phyloP scores from a whole-genome alignment of 2,888 invertebrate genomes.

The Pyrgus malvae region DNA sequence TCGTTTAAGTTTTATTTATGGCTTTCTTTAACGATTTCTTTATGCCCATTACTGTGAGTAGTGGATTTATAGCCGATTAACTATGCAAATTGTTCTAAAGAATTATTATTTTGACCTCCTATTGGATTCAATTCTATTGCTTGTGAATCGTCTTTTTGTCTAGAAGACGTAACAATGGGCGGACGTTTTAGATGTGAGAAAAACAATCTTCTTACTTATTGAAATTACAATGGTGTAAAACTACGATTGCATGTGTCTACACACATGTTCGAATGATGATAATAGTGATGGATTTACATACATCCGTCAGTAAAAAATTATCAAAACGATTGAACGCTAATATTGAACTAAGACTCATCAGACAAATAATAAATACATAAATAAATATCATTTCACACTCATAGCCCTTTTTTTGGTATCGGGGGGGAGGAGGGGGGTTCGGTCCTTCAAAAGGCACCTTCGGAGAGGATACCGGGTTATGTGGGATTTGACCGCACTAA shows the following conservation, averaged over 20 bases:
- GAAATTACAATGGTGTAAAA: conserved; percentile 41
- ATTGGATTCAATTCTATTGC: conserved; percentile 30
- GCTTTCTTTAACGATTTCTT: conserved; percentile 10
- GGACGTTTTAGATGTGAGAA: conserved; percentile 66
- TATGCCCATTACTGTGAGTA: conserved; percentile 9
- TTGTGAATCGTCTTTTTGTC: conserved; percentile 34
- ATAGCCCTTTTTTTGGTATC: too few relatives aligned
- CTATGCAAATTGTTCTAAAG: conserved; percentile 21
- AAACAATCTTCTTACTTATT: conserved; percentile 45
- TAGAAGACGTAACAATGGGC: conserved; percentile 57
- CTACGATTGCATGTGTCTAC: conserved; percentile 37
- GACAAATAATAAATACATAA: too few relatives aligned
- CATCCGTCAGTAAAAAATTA: too few relatives aligned
- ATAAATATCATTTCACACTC: too few relatives aligned
- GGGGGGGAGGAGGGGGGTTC: too few relatives aligned
- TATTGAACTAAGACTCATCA: too few relatives aligned
- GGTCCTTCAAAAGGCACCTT: too few relatives aligned
- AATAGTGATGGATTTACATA: too few relatives aligned
- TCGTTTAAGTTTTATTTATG: conserved; percentile 2
- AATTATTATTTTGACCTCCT: conserved; percentile 27
- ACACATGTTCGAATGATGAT: conserved; percentile 20
- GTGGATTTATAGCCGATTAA: conserved; percentile 23
- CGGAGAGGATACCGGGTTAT: too few relatives aligned
- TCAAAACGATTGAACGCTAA: too few relatives aligned
- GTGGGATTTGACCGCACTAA: too few relatives aligned